Conservation (phyloP, 1,140 invertebrate species). For the Platyscapa corneri region DNA sequence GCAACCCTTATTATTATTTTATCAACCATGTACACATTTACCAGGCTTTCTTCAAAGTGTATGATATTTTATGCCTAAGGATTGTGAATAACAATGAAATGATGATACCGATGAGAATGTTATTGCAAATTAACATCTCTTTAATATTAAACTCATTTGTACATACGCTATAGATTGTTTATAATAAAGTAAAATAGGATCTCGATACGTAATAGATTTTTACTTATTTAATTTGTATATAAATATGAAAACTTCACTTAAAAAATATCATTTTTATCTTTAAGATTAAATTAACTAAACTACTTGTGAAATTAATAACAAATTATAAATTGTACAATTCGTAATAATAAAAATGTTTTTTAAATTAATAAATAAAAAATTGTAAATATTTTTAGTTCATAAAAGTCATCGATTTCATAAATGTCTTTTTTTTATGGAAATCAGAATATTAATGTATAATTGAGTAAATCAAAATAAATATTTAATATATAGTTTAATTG, state of each 20-base stretch:
- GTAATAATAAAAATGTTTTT: not conserved
- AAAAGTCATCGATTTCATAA: not conserved
- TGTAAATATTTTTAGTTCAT: not conserved
- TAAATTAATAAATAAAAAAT: conserved; percentile 2
- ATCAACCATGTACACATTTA: not conserved
- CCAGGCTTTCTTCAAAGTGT: not conserved
- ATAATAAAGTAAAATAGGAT: conserved; percentile 45
- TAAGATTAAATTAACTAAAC: conserved; percentile 14
- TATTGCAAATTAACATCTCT: conserved; percentile 39
- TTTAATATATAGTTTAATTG: not conserved
- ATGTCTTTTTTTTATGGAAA: not conserved
- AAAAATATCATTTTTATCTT: conserved; percentile 18
- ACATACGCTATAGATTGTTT: conserved; percentile 49
- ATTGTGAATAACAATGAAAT: conserved; percentile 32
- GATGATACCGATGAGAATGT: conserved; percentile 13
- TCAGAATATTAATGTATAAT: not conserved
- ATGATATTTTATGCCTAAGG: conserved; percentile 6
- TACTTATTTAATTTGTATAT: conserved; percentile 17
- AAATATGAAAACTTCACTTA: not conserved
- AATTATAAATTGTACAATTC: not conserved
- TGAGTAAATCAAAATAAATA: conserved; percentile 11
- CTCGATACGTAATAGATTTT: conserved; percentile 32
- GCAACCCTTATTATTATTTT: not conserved
- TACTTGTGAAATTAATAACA: not conserved
- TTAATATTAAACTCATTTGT: conserved; percentile 47